A percentile compares a stretch with the other conserved stretches of the same genome.
Conservation (phyloP, 2,888 invertebrate genomes). For the Lamellibrachia satsuma region DNA sequence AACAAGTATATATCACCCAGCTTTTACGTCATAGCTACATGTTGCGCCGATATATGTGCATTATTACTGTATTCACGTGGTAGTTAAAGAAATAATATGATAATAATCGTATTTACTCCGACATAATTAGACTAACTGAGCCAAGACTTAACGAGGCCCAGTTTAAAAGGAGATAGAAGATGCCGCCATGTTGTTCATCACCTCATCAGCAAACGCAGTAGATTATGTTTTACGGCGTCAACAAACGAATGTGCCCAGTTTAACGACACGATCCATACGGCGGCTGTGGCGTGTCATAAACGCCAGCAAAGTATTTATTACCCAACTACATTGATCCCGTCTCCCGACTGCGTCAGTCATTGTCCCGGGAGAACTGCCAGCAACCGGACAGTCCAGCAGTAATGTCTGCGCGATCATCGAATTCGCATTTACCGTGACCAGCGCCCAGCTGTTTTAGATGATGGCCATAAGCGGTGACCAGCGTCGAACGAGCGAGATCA, state of each 20-base stretch:
- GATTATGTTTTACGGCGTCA: background rate
- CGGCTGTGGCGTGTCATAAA: background rate
- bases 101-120: background rate
- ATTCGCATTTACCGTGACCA: background rate
- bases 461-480: background rate
- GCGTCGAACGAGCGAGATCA: background rate
- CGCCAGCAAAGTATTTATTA: slow-evolving; percentile 6
- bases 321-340: background rate
- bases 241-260: background rate
- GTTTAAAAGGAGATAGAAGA: background rate
- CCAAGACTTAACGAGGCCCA: background rate
- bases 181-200: background rate
- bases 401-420: background rate
- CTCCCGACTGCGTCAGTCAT: background rate
- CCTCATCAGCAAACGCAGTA: background rate
- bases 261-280: background rate
- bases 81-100: too few relatives aligned
- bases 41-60: too few relatives aligned
- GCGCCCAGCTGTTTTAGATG: slow-evolving; percentile 17
- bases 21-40: too few relatives aligned
- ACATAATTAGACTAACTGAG: background rate
- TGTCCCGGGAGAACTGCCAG: background rate
- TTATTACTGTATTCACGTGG: too few relatives aligned
- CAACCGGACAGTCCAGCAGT: background rate
- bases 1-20: too few relatives aligned